phyloP scores from a whole-genome alignment of 2,797 vertebrate genomes.

The Intellagama lesueurii region DNA sequence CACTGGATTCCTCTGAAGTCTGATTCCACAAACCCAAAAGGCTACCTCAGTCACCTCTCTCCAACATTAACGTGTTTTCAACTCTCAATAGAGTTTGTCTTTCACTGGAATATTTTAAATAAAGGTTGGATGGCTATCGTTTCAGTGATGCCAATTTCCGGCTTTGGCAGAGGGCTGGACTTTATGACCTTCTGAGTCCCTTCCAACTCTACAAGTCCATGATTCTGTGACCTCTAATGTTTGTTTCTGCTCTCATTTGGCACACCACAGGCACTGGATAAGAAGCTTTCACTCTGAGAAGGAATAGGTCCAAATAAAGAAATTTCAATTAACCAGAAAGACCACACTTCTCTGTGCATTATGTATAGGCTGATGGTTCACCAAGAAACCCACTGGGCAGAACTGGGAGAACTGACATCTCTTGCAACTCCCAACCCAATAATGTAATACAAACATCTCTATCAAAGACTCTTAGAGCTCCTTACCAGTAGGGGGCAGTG shows the following conservation, averaged over 20 bases:
- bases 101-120: no score
- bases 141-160: no score
- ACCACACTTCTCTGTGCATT: not conserved
- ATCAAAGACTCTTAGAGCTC: not conserved
- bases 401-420: not conserved
- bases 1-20: no score
- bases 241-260: not conserved
- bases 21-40: no score
- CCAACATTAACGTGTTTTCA: no score
- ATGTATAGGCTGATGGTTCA: not conserved
- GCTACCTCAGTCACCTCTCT: no score
- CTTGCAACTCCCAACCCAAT: no score
- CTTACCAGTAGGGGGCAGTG: not conserved
- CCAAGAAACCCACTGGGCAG: not conserved
- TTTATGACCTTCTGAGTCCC: no score
- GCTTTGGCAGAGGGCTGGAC: no score
- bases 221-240: not conserved
- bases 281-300: not conserved
- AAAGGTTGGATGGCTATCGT: no score
- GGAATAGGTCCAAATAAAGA: not conserved
- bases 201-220: no score
- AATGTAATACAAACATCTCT: not conserved
- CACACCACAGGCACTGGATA: not conserved
- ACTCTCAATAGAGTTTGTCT: no score
- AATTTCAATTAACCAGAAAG: not conserved